Base-by-base conservation (phyloP, 2,113 vertebrate species). In the Epinephelus lanceolatus region DNA sequence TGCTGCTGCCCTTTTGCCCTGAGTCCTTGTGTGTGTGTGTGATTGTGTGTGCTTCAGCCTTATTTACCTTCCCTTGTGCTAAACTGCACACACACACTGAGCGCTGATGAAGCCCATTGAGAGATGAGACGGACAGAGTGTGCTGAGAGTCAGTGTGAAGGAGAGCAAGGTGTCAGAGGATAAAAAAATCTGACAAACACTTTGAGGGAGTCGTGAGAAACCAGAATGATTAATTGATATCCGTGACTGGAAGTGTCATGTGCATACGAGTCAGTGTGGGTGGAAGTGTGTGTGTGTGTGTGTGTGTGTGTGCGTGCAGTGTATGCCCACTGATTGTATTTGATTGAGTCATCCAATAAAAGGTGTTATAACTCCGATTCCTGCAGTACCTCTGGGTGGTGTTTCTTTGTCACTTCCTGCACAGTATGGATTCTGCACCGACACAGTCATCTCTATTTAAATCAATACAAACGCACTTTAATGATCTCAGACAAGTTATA, bases 191-290 rank as follows among this genome's bases (percentile, higher is more conserved):
- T 62, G 66, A 74, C 60, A 47, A 78, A 71, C 67, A 77, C 53
- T 71, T 40, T 13, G 62, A 80, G 56, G 63, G 56, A 86, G 72
- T 69, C 15, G 72, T 78, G 82, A 52, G 30, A 78, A 87, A 60
- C 2, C 27, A 71, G 27, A 78, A 72, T 85, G 73, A 87, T 81
- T 70, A 72, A 85, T 60, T 85, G 78, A 88, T 66, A 62, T 77
- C 30, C 1, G 52, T 56, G 85, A 70, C 47, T 55, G 33, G 30
- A 76, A 47, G 71, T 56, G 70, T 76, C 14, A 2, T 11, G 53
- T 65, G 56, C 53, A 59, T 69, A 12, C 0, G 47, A 37, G 66
- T 73, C 13, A 52, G 42, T 45, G 42, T 45, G 42, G 42, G 42
- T 45, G 42, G 42, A 45, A 12, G 53, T 23, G 53, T 23, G 10